phyloP scores from a whole-genome alignment of 2,888 invertebrate species.

The Neoscelio sp. region DNA sequence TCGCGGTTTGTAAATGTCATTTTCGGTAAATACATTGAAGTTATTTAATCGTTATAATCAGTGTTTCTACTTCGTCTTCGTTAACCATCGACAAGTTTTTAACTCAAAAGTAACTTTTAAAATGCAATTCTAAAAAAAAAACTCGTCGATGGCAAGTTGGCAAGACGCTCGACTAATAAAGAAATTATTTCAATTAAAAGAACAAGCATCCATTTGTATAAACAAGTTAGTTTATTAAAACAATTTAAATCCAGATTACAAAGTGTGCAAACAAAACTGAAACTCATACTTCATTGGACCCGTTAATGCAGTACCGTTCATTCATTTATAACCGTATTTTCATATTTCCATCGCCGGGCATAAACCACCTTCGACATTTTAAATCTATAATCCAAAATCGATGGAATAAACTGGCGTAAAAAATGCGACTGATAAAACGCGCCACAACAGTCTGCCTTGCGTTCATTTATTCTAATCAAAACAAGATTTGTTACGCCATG shows the following conservation, averaged over 20 bases:
- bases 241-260: conserved; percentile 31
- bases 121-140: conserved; percentile 41
- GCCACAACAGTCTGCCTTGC: neutral
- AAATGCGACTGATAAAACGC: conserved; percentile 19
- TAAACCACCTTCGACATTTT: conserved; percentile 34
- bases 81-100: conserved; percentile 54
- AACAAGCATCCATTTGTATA: no score
- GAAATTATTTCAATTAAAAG: no score
- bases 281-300: neutral
- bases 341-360: conserved; percentile 36
- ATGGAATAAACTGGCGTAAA: conserved; percentile 6
- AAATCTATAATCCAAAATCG: conserved; percentile 52
- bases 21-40: conserved; percentile 44
- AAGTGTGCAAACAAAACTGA: conserved; percentile 18
- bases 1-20: conserved; percentile 41
- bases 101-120: conserved; percentile 44
- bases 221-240: conserved; percentile 21
- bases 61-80: conserved; percentile 53
- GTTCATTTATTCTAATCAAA: conserved; percentile 32
- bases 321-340: conserved; percentile 41
- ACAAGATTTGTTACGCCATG: conserved; percentile 7
- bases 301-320: conserved; percentile 19
- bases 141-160: no score
- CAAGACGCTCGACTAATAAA: conserved; percentile 33
- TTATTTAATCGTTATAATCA: conserved; percentile 58